Conservation (phyloP, 2,797 vertebrate species). For the Trachurus trachurus region DNA sequence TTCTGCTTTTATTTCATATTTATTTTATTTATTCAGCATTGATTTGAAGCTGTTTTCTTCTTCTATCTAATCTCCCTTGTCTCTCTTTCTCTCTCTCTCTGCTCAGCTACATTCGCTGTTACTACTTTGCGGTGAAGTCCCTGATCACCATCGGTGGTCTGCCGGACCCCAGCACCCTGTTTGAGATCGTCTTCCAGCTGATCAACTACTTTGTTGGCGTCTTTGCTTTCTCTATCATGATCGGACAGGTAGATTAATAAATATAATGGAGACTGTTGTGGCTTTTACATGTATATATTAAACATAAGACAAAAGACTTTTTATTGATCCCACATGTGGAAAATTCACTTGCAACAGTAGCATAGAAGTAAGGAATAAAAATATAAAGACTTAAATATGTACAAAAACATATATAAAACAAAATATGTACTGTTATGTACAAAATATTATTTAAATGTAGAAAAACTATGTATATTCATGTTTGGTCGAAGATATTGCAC, state of each 20-base stretch:
- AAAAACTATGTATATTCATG: too few species aligned
- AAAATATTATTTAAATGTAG: too few species aligned
- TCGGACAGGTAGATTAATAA: constrained; percentile 90
- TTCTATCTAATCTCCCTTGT: not conserved
- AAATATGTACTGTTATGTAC: too few species aligned
- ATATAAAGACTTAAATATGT: too few species aligned
- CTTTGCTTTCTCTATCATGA: constrained; percentile 99
- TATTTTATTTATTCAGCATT: not conserved
- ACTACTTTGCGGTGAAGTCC: constrained; percentile 98
- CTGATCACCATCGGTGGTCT: constrained; percentile 97
- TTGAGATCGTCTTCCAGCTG: constrained; percentile 95
- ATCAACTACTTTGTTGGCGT: constrained; percentile 98
- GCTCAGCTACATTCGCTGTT: constrained; percentile 95
- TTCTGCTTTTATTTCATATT: not conserved
- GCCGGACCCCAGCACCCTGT: constrained; percentile 92
- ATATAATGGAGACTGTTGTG: not conserved
- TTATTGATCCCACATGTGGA: too few species aligned
- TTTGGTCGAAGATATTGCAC: too few species aligned
- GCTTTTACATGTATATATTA: not conserved
- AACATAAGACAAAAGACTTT: too few species aligned
- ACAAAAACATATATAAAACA: too few species aligned
- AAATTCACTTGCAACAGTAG: too few species aligned
- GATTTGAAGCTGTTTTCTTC: not conserved
- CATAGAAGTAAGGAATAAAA: too few species aligned
- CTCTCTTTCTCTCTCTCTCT: not conserved